phyloP scores from a whole-genome alignment of 2,888 invertebrate species.

The Osmoderma eremita region DNA sequence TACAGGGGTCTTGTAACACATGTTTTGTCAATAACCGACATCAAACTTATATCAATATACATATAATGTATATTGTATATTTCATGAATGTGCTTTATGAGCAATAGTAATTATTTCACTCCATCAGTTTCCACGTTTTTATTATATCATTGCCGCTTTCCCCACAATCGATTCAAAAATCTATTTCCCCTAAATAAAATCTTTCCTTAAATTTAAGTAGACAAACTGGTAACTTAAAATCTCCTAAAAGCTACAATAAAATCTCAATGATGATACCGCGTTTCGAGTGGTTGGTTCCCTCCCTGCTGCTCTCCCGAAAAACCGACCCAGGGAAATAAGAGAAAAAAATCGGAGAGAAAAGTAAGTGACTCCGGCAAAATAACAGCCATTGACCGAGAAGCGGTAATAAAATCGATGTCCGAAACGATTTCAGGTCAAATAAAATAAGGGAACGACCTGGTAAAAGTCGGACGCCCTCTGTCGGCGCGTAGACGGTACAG shows the following conservation, averaged over 20 bases:
- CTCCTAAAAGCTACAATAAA: slow-evolving; percentile 29
- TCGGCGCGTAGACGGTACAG: slow-evolving; percentile 13
- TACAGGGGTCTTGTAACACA: too few relatives aligned
- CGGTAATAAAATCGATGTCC: slow-evolving; percentile 37
- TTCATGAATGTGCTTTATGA: too few relatives aligned
- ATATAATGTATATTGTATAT: too few relatives aligned
- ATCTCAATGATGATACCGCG: slow-evolving; percentile 28
- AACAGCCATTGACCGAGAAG: slow-evolving; percentile 31
- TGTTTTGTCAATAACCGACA: too few relatives aligned
- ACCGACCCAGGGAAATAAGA: slow-evolving; percentile 9
- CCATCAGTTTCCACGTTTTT: too few relatives aligned
- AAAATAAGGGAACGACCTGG: slow-evolving; percentile 27
- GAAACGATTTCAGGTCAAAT: slow-evolving; percentile 37
- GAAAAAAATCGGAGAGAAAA: slow-evolving; percentile 13
- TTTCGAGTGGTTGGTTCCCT: slow-evolving; percentile 6
- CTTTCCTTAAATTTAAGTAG: slow-evolving; percentile 11
- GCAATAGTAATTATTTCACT: too few relatives aligned
- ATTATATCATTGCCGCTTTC: neutral
- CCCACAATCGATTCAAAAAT: slow-evolving; percentile 2
- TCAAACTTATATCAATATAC: too few relatives aligned
- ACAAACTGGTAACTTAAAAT: slow-evolving; percentile 18
- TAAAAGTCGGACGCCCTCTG: slow-evolving; percentile 30
- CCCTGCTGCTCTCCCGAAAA: slow-evolving; percentile 5
- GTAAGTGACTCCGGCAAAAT: slow-evolving; percentile 28
- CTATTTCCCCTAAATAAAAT: slow-evolving; percentile 6